Conservation (phyloP, 2,888 invertebrate species). For the Agrotis ipsilon region DNA sequence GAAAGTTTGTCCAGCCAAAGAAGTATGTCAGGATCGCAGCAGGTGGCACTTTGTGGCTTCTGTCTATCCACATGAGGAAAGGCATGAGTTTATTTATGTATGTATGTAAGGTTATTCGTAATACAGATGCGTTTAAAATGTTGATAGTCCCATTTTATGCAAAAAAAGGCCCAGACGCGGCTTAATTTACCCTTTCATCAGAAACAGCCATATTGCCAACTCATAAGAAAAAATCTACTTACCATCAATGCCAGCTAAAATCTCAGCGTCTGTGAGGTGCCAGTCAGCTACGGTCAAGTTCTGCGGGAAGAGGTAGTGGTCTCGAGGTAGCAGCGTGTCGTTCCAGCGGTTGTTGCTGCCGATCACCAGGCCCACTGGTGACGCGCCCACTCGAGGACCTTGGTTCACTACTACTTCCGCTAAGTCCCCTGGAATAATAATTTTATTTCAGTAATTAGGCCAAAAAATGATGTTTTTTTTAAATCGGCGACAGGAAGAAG, state of each 20-base stretch:
- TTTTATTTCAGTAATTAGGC: background rate
- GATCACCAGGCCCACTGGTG: slow-evolving; percentile 83
- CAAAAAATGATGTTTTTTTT: background rate
- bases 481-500: too few relatives aligned
- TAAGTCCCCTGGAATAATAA: slow-evolving; percentile 89
- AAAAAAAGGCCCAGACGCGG: too few relatives aligned
- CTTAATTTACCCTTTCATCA: too few relatives aligned
- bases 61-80: too few relatives aligned
- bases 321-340: slow-evolving; percentile 91
- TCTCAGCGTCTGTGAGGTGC: slow-evolving; percentile 93
- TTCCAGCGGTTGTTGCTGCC: slow-evolving; percentile 93
- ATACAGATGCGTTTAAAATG: too few relatives aligned
- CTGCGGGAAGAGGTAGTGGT: slow-evolving; percentile 89
- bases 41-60: too few relatives aligned
- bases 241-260: slow-evolving; percentile 94
- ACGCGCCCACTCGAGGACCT: slow-evolving; percentile 87
- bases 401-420: slow-evolving; percentile 93
- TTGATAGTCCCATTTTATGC: too few relatives aligned
- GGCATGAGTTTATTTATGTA: too few relatives aligned
- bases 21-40: too few relatives aligned
- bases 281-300: slow-evolving; percentile 86
- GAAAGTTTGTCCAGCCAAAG: too few relatives aligned
- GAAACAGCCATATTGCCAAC: too few relatives aligned
- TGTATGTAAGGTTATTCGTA: too few relatives aligned
- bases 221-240: background rate